A percentile compares a stretch with the other conserved stretches of the same genome.
Evolutionary conservation across 2,888 invertebrate species (phyloP).

Genomic region (Pheosia tremula): DNA sequence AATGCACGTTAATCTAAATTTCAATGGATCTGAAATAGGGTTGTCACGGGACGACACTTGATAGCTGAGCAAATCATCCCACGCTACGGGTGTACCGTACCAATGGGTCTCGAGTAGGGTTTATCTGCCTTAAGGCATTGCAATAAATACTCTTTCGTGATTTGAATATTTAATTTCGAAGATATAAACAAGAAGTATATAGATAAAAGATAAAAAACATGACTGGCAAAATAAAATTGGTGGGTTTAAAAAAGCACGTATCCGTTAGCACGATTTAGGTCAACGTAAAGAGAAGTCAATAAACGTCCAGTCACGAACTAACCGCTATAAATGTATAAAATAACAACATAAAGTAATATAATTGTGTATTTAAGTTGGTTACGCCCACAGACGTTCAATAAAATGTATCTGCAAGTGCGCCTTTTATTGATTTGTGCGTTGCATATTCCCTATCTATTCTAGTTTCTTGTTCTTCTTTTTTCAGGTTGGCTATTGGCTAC

Average conservation of each 20-base stretch:
- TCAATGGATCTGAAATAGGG: conserved; percentile 51
- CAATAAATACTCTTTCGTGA: not conserved
- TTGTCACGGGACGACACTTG: conserved; percentile 21
- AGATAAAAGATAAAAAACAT: no score
- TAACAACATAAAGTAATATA: no score
- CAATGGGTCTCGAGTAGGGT: not conserved
- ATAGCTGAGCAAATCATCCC: conserved; percentile 7
- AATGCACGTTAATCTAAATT: conserved; percentile 62
- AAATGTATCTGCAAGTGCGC: no score
- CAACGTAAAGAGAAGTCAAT: not conserved
- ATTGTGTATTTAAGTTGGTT: no score
- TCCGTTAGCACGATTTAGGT: not conserved
- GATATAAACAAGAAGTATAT: no score
- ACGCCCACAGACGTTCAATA: no score
- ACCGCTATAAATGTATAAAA: not conserved
- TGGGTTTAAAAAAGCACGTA: not conserved
- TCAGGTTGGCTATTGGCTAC: no score
- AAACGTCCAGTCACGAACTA: not conserved
- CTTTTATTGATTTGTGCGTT: no score
- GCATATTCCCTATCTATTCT: no score
- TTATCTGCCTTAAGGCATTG: not conserved
- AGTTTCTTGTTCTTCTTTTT: no score
- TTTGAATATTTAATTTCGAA: not conserved
- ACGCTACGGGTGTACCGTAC: not conserved
- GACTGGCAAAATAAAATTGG: no score